Base-by-base conservation (phyloP, 2,797 vertebrate genomes). In the Peromyscus nudipes region DNA sequence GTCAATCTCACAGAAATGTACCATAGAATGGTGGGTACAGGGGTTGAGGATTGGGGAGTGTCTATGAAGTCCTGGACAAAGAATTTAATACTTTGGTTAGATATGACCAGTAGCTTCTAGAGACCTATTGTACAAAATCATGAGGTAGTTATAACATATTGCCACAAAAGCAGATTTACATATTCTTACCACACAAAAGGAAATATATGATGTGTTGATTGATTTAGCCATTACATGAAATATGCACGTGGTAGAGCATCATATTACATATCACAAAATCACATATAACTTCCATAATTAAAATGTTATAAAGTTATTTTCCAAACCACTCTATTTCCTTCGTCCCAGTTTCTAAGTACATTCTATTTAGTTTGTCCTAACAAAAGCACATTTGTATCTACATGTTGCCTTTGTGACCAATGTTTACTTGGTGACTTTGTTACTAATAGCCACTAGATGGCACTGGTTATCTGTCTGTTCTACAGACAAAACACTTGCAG, bases 381-480 rank as follows among this genome's bases (percentile, higher is more conserved):
- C 43, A 69, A 85, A 88, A 88, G 82, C 62, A 91, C 34, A 57
- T 80, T 82, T 75, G 0, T 62, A 49, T 52, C 9, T 88, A 9
- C 81, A 80, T 14, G 91, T 55, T 76, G 64, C 76, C 4, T 52
- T 80, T 92, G 29, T 7, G 4, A 57, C 34, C 43, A 93, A 16
- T 16, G 55, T 93, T 43, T 64, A 62, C 29, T 94, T 91, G 69
- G 46, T 52, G 80, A 89, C 40, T 79, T 93, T 91, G 40, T 52
- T 87, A 73, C 7, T 25, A 81, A 0, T 6, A 37, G 19, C 82
- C 96, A 87, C 79, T 96, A 97, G 97, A 93, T 97, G 97, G 94
- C 96, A 96, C 16, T 96, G 11, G 62, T 89, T 80, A 77, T 84
- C 93, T 67, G 25, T 87, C n/a, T 95, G 11, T 94, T 29, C 27